phyloP scores from a whole-genome alignment of 2,888 invertebrate species.

The Drosophila pegasa region DNA sequence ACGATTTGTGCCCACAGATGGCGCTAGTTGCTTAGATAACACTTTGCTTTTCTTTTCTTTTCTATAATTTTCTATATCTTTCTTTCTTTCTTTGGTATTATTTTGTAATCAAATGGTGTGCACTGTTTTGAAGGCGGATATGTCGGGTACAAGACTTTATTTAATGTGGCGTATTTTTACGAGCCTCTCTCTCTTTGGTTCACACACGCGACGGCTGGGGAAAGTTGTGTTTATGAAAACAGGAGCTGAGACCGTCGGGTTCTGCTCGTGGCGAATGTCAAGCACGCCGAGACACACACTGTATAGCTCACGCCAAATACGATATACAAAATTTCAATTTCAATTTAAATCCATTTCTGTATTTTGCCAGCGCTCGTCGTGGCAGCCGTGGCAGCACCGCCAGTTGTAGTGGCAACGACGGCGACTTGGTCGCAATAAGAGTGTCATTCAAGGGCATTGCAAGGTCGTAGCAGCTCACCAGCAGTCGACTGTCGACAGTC shows the following conservation, averaged over 20 bases:
- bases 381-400: constrained; percentile 74
- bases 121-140: constrained; percentile 38
- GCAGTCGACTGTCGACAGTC: constrained; percentile 51
- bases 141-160: constrained; percentile 20
- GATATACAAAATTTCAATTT: constrained; percentile 54
- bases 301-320: constrained; percentile 34
- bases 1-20: constrained; percentile 39
- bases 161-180: constrained; percentile 9
- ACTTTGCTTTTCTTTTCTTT: constrained; percentile 36
- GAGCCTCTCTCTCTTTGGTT: constrained; percentile 5
- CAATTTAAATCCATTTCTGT: constrained; percentile 57
- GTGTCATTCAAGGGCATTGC: constrained; percentile 85
- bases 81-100: constrained; percentile 19
- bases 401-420: constrained; percentile 73
- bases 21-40: constrained; percentile 62
- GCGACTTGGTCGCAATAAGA: constrained; percentile 81
- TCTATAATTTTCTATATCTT: background rate
- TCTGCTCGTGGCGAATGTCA: constrained; percentile 16
- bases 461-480: constrained; percentile 82
- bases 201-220: constrained; percentile 34
- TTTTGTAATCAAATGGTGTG: constrained; percentile 7
- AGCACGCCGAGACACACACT: constrained; percentile 24
- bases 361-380: constrained; percentile 70
- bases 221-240: constrained; percentile 22
- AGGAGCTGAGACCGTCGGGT: constrained; percentile 35